Evolutionary conservation across 2,797 vertebrate genomes (phyloP).

Genomic region (Falco biarmicus): DNA sequence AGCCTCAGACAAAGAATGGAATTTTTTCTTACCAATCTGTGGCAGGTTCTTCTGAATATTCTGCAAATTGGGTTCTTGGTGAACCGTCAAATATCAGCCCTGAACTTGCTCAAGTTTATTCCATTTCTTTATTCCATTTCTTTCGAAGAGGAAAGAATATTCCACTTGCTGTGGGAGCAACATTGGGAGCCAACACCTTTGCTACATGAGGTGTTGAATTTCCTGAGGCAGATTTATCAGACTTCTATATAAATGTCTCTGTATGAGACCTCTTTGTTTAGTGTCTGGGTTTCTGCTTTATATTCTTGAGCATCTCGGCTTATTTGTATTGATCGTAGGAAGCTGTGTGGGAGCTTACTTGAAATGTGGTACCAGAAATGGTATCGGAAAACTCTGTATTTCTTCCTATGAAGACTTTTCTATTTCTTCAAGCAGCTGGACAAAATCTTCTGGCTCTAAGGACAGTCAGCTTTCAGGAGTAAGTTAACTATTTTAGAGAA

Average conservation of each 20-base stretch:
- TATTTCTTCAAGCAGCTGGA: background rate
- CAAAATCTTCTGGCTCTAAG: background rate
- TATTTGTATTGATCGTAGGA: background rate
- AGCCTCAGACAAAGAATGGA: background rate
- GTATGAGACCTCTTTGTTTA: background rate
- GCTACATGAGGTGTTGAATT: background rate
- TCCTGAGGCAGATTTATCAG: background rate
- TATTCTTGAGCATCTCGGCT: background rate
- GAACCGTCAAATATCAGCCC: background rate
- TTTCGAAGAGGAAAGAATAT: background rate
- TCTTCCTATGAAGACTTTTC: background rate
- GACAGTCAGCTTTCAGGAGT: background rate
- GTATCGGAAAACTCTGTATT: background rate
- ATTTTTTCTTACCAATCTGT: background rate
- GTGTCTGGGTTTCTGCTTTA: background rate
- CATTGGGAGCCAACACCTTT: background rate
- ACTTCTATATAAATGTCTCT: background rate
- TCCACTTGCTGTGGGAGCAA: background rate
- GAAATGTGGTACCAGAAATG: background rate
- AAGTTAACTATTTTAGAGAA: background rate
- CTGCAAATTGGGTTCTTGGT: background rate
- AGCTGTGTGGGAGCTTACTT: background rate
- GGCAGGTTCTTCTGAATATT: background rate
- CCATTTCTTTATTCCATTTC: background rate
- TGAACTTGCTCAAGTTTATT: background rate